Conservation (phyloP, 1,140 invertebrate genomes). For the Heliothis subflexa region DNA sequence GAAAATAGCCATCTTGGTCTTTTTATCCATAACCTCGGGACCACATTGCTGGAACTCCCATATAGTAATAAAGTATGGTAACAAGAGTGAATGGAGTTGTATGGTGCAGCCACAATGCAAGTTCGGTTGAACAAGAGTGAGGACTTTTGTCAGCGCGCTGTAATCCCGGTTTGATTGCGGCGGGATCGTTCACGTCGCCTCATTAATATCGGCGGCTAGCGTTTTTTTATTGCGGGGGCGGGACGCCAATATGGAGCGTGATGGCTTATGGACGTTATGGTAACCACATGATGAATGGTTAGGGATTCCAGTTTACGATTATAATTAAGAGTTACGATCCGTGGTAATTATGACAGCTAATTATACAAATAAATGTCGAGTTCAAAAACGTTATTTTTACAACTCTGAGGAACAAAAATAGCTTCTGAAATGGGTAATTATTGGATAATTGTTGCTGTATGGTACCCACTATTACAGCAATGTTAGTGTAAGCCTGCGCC, state of each 20-base stretch:
- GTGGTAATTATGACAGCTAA: too few relatives aligned
- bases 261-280: not conserved
- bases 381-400: too few relatives aligned
- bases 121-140: not conserved
- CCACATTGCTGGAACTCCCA: not conserved
- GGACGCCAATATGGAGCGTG: constrained; percentile 11
- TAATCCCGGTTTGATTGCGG: constrained; percentile 46
- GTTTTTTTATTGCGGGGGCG: constrained; percentile 22
- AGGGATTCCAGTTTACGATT: too few relatives aligned
- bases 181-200: constrained; percentile 28
- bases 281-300: not conserved
- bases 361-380: too few relatives aligned
- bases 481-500: not conserved
- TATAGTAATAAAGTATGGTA: not conserved
- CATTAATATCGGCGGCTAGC: constrained; percentile 36
- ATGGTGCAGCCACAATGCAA: constrained; percentile 26
- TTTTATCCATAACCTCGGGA: too few relatives aligned
- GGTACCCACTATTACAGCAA: not conserved
- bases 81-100: constrained; percentile 4
- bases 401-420: not conserved
- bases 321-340: too few relatives aligned
- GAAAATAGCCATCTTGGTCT: too few relatives aligned
- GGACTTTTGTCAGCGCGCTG: constrained; percentile 33
- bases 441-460: not conserved
- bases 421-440: not conserved